Percentiles rank a stretch among this genome's conserved stretches.
phyloP scores from a whole-genome alignment of 2,797 vertebrate genomes.

The Phyllotis vaccarum region DNA sequence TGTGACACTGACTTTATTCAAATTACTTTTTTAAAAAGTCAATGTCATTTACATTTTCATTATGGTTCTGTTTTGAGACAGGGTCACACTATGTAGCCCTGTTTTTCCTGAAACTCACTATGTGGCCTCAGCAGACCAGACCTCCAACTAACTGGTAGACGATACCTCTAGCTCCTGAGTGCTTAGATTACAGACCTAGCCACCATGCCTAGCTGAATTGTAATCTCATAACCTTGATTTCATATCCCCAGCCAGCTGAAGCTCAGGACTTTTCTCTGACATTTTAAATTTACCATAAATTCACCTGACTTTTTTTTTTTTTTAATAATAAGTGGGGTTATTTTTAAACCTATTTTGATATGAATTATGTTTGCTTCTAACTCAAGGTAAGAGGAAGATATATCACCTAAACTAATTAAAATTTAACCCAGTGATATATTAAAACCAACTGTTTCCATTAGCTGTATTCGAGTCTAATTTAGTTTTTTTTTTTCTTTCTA shows the following conservation, averaged over 20 bases:
- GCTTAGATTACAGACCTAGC: neutral
- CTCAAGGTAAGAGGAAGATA: slow-evolving; percentile 32
- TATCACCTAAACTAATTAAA: slow-evolving; percentile 34
- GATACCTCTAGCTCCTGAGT: neutral
- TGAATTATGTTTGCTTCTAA: slow-evolving; percentile 32
- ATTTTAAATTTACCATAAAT: neutral
- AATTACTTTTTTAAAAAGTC: slow-evolving; percentile 47
- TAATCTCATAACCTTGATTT: slow-evolving; percentile 6
- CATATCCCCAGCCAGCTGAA: slow-evolving; percentile 1
- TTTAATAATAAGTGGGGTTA: slow-evolving; percentile 46
- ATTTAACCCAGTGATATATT: neutral
- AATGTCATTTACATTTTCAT: neutral
- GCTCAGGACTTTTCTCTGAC: slow-evolving; percentile 22
- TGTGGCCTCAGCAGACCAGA: neutral
- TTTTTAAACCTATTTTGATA: neutral
- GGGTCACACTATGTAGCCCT: neutral
- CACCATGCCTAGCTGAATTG: neutral
- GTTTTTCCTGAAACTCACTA: neutral
- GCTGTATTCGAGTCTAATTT: slow-evolving; percentile 22
- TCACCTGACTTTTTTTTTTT: neutral
- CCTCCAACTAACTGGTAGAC: neutral
- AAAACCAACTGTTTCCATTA: neutral
- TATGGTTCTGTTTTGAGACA: neutral
- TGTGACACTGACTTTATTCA: slow-evolving; percentile 14
- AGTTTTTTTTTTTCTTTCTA: slow-evolving; percentile 31